These are phyloP conservation scores for Polyommatus iphigenia DNA, from an alignment of 2,888 invertebrate genomes.

Conservation along the genomic window DNA sequence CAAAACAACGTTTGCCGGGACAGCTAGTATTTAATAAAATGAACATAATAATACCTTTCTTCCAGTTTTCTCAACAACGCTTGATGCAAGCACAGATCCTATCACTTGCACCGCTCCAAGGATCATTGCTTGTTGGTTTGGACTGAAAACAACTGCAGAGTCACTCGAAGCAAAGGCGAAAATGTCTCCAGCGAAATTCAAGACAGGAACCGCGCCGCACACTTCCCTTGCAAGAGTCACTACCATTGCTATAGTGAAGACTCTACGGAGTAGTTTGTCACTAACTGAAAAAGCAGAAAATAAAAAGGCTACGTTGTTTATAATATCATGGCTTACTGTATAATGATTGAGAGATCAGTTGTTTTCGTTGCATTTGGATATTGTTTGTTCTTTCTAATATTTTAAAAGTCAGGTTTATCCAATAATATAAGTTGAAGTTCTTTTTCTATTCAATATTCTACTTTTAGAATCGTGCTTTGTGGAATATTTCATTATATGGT, in stretches of 20 bases:
- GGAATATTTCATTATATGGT: not conserved
- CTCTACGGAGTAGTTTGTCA: constrained; percentile 60
- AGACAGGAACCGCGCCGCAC: constrained; percentile 65
- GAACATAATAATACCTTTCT: constrained; percentile 55
- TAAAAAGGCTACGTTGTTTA: not conserved
- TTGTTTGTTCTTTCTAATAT: not conserved
- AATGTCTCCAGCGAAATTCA: constrained; percentile 70
- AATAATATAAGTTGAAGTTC: too few species aligned
- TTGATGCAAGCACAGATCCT: constrained; percentile 61
- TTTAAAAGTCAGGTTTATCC: too few species aligned
- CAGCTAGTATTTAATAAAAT: too few species aligned
- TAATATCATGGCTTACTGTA: not conserved
- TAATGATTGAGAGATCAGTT: not conserved
- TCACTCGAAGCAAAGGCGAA: constrained; percentile 58
- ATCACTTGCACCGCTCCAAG: constrained; percentile 65
- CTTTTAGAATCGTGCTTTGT: not conserved
- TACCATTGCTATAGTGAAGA: constrained; percentile 60
- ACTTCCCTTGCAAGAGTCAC: constrained; percentile 60
- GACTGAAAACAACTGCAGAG: constrained; percentile 51
- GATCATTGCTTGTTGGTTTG: constrained; percentile 72
- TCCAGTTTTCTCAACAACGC: constrained; percentile 63
- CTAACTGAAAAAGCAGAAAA: constrained; percentile 52
- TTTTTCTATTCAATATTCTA: too few species aligned
- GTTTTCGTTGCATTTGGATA: not conserved
- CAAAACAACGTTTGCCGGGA: too few species aligned